Evolutionary conservation across 2,113 vertebrate species (phyloP), one percentile per base, ranked within the genome.

Genomic region (Chitala chitala): DNA sequence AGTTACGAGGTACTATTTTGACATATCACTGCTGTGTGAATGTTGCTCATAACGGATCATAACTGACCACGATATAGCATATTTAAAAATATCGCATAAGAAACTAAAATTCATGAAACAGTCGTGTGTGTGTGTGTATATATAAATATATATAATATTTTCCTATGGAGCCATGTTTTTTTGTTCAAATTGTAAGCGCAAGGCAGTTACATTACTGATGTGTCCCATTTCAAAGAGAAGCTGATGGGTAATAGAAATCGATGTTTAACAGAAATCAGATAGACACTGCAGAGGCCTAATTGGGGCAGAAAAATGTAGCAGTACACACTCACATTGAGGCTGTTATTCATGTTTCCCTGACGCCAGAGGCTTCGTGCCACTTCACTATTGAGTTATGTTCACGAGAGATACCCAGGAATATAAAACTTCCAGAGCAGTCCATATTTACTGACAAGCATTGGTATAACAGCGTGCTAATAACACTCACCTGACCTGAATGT

Each of bases 391-490:
- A 31, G n/a, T 15, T 58, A 38, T 31, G 42, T 48, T 64, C 31
- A 73, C 64, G 24, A 73, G 51, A 46, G 72, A 59, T 29, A 56
- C 70, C n/a, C 70, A 72, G 29, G 26, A 73, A 73, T 50, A 73
- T 64, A 15, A 46, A 64, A 20, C 59, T 54, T 26, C 33, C 26
- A 54, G 31, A 20, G 54, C 42, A 65, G 53, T 74, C 31, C 48
- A 74, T 74, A 40, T 65, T 65, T 33, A 40, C 33, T 50, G 6
- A 55, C 12, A 53, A 65, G 48, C 48, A 59, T 64, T 65, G 58
- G 42, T 33, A 61, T 51, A 46, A 64, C 38, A 33, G 20, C 36
- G 5, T 20, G 24, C 4, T 63, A 33, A 38, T 73, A 40, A 40
- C 26, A 46, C 24, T 64, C 59, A 74, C 40, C 54, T 33, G 59